Evolutionary conservation across 1,140 invertebrate species (phyloP).

Genomic region (Phthorimaea operculella): DNA sequence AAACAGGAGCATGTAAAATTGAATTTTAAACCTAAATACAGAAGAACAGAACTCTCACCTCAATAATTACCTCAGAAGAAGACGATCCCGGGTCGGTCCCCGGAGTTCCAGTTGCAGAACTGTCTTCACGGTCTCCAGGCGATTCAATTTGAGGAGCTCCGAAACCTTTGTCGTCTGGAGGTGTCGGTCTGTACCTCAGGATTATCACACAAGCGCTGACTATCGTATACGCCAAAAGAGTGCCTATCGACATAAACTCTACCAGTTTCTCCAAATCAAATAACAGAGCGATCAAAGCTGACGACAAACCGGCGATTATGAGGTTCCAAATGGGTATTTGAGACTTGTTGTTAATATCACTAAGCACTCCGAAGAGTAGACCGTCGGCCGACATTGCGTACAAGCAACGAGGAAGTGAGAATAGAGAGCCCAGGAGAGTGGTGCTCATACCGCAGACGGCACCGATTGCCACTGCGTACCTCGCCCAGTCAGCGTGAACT

Average conservation of each 20-base stretch:
- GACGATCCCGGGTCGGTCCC: constrained; percentile 62
- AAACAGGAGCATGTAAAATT: background rate
- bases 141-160: constrained; percentile 57
- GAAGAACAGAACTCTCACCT: too few species aligned
- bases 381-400: constrained; percentile 93
- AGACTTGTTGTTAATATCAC: constrained; percentile 77
- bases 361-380: constrained; percentile 83
- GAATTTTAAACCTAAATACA: too few species aligned
- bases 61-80: constrained; percentile 52
- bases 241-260: constrained; percentile 95
- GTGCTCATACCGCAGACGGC: constrained; percentile 92
- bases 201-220: constrained; percentile 91
- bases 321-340: constrained; percentile 87
- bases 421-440: constrained; percentile 85
- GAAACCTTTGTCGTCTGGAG: constrained; percentile 57
- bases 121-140: constrained; percentile 63
- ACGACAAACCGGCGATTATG: constrained; percentile 80
- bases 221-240: constrained; percentile 89
- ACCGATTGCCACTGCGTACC: constrained; percentile 87
- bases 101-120: constrained; percentile 60
- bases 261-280: constrained; percentile 92
- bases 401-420: constrained; percentile 84
- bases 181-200: constrained; percentile 78
- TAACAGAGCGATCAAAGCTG: constrained; percentile 83
- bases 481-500: constrained; percentile 82